phyloP scores from a whole-genome alignment of 2,888 invertebrate species.

The Lepidocyrtinus sp. region DNA sequence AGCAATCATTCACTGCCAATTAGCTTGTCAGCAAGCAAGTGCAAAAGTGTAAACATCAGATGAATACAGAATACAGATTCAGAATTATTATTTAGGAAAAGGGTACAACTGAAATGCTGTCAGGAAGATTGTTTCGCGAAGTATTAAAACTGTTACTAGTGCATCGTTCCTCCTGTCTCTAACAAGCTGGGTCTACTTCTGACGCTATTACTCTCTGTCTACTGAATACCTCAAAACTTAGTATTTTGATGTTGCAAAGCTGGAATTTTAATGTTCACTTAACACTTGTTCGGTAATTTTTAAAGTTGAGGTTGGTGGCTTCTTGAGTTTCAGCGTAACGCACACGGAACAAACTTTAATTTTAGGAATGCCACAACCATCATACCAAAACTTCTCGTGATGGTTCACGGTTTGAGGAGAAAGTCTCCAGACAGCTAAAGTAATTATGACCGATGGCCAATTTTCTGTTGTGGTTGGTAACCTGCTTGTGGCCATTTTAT shows the following conservation, averaged over 20 bases:
- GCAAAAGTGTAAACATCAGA: constrained; percentile 34
- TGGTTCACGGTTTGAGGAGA: background rate
- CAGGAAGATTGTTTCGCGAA: no score
- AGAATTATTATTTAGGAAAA: background rate
- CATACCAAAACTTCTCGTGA: background rate
- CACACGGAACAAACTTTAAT: background rate
- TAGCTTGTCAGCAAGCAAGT: constrained; percentile 43
- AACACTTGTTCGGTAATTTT: no score
- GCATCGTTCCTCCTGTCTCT: no score
- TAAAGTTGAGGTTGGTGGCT: no score
- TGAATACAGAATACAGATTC: constrained; percentile 30
- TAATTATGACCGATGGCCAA: constrained; percentile 56
- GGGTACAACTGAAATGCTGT: no score
- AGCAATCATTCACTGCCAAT: constrained; percentile 53
- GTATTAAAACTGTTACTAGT: no score
- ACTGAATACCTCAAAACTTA: background rate
- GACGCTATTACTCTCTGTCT: background rate
- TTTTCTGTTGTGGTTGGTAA: constrained; percentile 37
- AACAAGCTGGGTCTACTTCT: background rate
- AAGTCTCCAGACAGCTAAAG: constrained; percentile 42
- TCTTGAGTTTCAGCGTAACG: no score
- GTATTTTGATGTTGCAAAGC: background rate
- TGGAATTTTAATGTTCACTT: background rate
- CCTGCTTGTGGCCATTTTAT: constrained; percentile 22
- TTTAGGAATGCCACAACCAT: background rate